Evolutionary conservation across 2,888 invertebrate genomes (phyloP).

Genomic region (Esperia sulphurella): DNA sequence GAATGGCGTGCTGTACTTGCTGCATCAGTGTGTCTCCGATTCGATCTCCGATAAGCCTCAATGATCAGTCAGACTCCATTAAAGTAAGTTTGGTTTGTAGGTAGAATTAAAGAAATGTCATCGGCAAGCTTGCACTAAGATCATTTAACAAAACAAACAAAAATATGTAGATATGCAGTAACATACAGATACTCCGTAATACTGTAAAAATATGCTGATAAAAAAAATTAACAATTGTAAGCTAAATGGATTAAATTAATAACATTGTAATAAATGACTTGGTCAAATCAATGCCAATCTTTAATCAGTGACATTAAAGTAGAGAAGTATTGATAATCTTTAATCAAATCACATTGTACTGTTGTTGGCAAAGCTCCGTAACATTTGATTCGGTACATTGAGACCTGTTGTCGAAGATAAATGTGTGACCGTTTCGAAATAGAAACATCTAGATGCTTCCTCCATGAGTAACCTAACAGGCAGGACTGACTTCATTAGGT

Average conservation of each 20-base stretch:
- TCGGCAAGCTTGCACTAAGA: neutral
- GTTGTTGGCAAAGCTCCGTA: slow-evolving; percentile 60
- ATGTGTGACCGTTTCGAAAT: slow-evolving; percentile 39
- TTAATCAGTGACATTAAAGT: slow-evolving; percentile 28
- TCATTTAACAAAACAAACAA: neutral
- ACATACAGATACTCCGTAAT: too few species aligned
- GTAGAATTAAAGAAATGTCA: slow-evolving; percentile 8
- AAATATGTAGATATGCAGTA: too few species aligned
- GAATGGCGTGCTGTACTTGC: slow-evolving; percentile 82
- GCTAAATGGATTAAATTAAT: neutral
- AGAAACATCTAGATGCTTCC: slow-evolving; percentile 34
- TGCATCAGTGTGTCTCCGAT: slow-evolving; percentile 85
- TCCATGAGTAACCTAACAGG: neutral
- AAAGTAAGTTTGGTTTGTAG: slow-evolving; percentile 83
- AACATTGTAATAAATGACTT: neutral
- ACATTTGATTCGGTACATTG: slow-evolving; percentile 53
- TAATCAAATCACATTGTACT: slow-evolving; percentile 38
- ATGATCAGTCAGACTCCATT: slow-evolving; percentile 84
- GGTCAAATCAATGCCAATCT: slow-evolving; percentile 23
- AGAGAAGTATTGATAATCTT: slow-evolving; percentile 39
- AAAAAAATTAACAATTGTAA: too few species aligned
- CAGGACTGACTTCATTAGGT: too few species aligned
- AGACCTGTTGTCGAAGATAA: slow-evolving; percentile 40
- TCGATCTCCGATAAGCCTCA: slow-evolving; percentile 87
- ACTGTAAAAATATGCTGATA: neutral